These are phyloP conservation scores for Ischnus inquisitorius DNA, from an alignment of 2,888 invertebrate species.

Conservation along the genomic window DNA sequence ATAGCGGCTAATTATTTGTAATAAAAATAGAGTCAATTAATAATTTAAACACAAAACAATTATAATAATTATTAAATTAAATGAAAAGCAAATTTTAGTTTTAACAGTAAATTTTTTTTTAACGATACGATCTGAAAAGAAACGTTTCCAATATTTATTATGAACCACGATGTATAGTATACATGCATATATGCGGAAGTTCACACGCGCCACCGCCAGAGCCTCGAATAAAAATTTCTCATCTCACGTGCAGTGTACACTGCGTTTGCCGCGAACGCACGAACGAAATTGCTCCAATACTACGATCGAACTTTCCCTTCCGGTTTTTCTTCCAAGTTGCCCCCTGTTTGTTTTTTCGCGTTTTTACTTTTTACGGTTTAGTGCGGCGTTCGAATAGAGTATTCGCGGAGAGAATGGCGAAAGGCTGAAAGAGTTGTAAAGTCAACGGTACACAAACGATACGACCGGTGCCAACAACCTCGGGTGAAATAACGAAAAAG, in stretches of 20 bases:
- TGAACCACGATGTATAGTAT: no score
- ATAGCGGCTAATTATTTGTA: no score
- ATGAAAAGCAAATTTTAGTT: no score
- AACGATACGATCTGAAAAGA: no score
- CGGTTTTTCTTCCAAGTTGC: no score
- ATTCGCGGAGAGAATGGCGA: neutral
- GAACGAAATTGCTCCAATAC: constrained; percentile 27
- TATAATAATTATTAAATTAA: no score
- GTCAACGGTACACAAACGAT: constrained; percentile 43
- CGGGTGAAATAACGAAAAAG: constrained; percentile 10
- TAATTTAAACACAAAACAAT: no score
- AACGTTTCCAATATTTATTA: no score
- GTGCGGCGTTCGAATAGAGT: no score
- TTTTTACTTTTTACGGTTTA: neutral
- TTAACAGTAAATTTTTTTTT: no score
- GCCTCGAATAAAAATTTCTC: constrained; percentile 5
- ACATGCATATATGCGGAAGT: neutral
- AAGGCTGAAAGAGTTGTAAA: constrained; percentile 12
- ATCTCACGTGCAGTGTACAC: constrained; percentile 37
- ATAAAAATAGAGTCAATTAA: no score
- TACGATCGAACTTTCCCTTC: constrained; percentile 13
- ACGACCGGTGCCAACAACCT: constrained; percentile 19
- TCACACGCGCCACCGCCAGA: constrained; percentile 2
- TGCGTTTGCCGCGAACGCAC: constrained; percentile 40
- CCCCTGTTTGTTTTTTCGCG: neutral